Evolutionary conservation across 2,113 vertebrate genomes (phyloP).

Genomic region (Fulmarus glacialis): DNA sequence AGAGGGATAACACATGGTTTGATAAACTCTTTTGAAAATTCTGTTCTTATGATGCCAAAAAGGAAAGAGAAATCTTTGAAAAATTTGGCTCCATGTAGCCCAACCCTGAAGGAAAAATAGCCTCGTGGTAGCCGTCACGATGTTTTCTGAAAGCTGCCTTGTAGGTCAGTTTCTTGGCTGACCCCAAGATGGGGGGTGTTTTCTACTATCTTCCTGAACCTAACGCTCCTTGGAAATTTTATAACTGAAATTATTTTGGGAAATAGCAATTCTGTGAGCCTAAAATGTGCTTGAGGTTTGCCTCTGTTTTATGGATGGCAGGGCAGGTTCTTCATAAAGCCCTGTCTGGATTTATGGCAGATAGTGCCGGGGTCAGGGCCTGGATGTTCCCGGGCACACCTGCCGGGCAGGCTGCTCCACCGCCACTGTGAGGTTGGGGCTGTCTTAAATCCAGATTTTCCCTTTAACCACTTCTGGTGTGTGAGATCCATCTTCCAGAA

Average conservation of each 20-base stretch:
- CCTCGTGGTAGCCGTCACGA: neutral
- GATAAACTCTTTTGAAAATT: neutral
- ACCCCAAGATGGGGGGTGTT: neutral
- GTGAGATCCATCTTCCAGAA: neutral
- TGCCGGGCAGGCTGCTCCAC: neutral
- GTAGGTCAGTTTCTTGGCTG: neutral
- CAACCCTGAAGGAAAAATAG: neutral
- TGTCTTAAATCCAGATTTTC: neutral
- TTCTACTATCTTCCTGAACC: neutral
- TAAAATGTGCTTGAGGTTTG: neutral
- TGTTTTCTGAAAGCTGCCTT: neutral
- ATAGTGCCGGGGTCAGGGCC: neutral
- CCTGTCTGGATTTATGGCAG: neutral
- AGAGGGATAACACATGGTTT: neutral
- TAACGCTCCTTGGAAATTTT: neutral
- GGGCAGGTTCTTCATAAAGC: neutral
- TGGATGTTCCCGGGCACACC: neutral
- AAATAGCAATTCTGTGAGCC: neutral
- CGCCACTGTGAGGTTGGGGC: rapidly evolving
- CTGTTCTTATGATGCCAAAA: neutral
- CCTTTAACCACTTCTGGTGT: neutral
- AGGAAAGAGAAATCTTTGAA: neutral
- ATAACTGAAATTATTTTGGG: neutral
- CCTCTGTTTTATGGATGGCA: neutral
- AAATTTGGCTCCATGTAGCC: neutral